phyloP scores from a whole-genome alignment of 1,140 invertebrate species.

The Drosophila arawakana region DNA sequence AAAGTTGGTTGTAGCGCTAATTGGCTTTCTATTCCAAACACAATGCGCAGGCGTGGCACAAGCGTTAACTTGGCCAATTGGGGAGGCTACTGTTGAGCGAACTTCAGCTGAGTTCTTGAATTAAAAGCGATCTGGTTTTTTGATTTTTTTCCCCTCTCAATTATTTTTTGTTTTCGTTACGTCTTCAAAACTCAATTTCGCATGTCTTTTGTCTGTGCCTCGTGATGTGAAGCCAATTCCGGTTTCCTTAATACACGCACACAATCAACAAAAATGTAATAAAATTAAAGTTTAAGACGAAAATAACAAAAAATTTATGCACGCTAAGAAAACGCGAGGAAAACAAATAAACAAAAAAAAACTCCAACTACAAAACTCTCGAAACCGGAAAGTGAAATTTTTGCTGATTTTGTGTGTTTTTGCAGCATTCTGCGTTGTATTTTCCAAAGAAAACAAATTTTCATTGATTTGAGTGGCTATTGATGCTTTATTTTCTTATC shows the following conservation, averaged over 20 bases:
- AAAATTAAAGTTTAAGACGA: background rate
- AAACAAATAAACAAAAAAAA: slow-evolving; percentile 5
- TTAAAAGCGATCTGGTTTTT: slow-evolving; percentile 52
- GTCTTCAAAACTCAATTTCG: slow-evolving; percentile 47
- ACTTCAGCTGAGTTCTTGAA: slow-evolving; percentile 42
- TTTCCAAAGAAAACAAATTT: slow-evolving; percentile 9
- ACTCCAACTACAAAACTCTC: slow-evolving; percentile 5
- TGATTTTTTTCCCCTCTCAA: slow-evolving; percentile 65
- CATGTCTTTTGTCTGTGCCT: slow-evolving; percentile 52
- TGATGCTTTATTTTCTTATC: slow-evolving; percentile 61
- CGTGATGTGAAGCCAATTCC: slow-evolving; percentile 65
- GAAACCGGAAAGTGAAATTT: slow-evolving; percentile 60
- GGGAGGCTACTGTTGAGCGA: background rate
- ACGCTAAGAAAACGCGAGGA: slow-evolving; percentile 32
- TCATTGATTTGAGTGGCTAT: slow-evolving; percentile 44
- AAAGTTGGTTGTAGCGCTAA: slow-evolving; percentile 47
- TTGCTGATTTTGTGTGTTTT: slow-evolving; percentile 4
- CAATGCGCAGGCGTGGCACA: slow-evolving; percentile 55
- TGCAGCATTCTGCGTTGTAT: slow-evolving; percentile 22
- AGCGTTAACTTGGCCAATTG: slow-evolving; percentile 14
- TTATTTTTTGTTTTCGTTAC: slow-evolving; percentile 25
- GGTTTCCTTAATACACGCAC: slow-evolving; percentile 50
- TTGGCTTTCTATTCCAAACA: slow-evolving; percentile 36
- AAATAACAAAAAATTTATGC: slow-evolving; percentile 36
- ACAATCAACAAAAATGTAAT: slow-evolving; percentile 17